phyloP scores from a whole-genome alignment of 2,888 invertebrate genomes.

The Sphaerophoria rueppellii region DNA sequence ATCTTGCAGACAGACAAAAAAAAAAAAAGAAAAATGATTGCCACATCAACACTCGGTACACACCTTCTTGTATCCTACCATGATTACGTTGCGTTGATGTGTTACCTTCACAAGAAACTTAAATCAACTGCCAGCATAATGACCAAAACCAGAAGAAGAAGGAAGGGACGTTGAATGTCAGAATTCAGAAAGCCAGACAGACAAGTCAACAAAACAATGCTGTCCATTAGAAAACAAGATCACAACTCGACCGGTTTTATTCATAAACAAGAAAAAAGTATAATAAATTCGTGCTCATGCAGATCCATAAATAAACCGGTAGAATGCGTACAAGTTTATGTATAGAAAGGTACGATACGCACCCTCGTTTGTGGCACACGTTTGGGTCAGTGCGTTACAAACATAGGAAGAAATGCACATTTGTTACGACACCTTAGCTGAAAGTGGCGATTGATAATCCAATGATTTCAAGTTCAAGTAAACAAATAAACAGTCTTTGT shows the following conservation, averaged over 20 bases:
- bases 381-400: background rate
- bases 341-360: background rate
- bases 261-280: conserved; percentile 1
- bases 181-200: background rate
- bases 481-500: conserved; percentile 13
- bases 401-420: background rate
- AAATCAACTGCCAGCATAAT: conserved; percentile 37
- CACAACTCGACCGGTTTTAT: conserved; percentile 55
- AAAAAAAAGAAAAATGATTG: background rate
- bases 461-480: background rate
- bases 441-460: background rate
- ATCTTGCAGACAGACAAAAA: background rate
- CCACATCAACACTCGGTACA: conserved; percentile 53
- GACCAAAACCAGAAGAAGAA: background rate
- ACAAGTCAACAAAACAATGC: conserved; percentile 13
- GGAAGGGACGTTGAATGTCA: conserved; percentile 28
- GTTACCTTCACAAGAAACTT: conserved; percentile 43
- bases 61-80: conserved; percentile 77
- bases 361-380: background rate
- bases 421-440: background rate
- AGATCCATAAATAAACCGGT: conserved; percentile 50
- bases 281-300: background rate
- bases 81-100: conserved; percentile 61
- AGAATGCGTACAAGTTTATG: conserved; percentile 35
- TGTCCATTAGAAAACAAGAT: conserved; percentile 56